Percentiles rank a stretch among this genome's conserved stretches.
phyloP scores from a whole-genome alignment of 2,797 vertebrate genomes.

The Prionace glauca region DNA sequence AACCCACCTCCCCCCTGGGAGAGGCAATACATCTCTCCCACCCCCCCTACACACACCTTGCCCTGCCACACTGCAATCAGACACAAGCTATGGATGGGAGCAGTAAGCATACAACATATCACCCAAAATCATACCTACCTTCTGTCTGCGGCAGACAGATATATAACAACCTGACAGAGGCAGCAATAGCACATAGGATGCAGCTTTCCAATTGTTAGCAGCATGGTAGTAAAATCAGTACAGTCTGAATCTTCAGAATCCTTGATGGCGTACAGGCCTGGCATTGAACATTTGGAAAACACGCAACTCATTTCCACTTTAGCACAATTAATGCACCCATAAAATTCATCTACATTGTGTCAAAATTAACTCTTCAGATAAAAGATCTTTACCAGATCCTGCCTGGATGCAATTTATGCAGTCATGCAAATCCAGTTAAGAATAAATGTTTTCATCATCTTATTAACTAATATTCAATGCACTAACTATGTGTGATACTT shows the following conservation, averaged over 20 bases:
- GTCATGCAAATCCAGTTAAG: neutral
- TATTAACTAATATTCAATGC: neutral
- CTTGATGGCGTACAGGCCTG: neutral
- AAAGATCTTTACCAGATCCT: neutral
- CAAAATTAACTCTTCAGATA: neutral
- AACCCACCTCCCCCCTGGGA: neutral
- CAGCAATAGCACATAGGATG: neutral
- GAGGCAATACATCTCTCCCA: neutral
- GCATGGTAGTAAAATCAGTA: neutral
- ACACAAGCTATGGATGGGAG: neutral
- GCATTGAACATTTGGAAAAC: neutral
- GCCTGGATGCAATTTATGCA: neutral
- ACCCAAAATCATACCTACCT: neutral
- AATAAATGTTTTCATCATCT: neutral
- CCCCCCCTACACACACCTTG: neutral
- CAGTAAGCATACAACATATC: neutral
- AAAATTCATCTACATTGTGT: neutral
- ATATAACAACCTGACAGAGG: neutral
- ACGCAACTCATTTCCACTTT: neutral
- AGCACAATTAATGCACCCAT: neutral
- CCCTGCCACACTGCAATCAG: neutral
- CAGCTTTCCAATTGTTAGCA: neutral
- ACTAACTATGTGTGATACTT: neutral
- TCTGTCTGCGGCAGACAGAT: neutral
- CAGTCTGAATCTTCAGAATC: neutral